These are phyloP conservation scores for Drosophila micromelanica DNA, from an alignment of 1,140 invertebrate species.

Conservation along the genomic window DNA sequence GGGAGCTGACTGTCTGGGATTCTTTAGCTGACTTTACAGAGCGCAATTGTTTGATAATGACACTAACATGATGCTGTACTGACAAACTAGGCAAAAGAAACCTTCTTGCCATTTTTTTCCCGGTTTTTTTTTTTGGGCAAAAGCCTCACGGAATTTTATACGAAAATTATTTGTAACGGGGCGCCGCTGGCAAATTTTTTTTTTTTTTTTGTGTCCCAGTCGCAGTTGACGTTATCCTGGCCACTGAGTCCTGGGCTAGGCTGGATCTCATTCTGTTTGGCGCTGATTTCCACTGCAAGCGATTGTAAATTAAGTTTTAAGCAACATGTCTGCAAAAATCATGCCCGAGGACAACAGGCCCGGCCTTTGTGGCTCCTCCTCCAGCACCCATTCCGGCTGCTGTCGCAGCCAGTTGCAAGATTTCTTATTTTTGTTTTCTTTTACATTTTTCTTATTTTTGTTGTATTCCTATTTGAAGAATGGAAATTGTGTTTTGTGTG, in stretches of 20 bases:
- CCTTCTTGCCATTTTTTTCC: neutral
- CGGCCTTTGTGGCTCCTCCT: conserved; percentile 4
- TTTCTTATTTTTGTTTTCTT: conserved; percentile 41
- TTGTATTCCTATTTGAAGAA: conserved; percentile 74
- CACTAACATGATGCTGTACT: conserved; percentile 73
- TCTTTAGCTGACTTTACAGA: conserved; percentile 38
- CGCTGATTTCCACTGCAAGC: conserved; percentile 59
- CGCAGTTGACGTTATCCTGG: neutral
- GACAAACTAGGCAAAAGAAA: conserved; percentile 67
- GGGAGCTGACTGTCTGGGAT: conserved; percentile 20
- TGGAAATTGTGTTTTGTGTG: conserved; percentile 80
- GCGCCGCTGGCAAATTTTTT: conserved; percentile 55
- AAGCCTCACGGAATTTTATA: conserved; percentile 57
- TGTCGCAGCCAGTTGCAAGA: conserved; percentile 70
- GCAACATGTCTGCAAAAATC: conserved; percentile 82
- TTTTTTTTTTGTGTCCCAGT: conserved; percentile 25
- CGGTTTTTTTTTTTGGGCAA: conserved; percentile 35
- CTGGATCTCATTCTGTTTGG: conserved; percentile 58
- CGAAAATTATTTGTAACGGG: conserved; percentile 66
- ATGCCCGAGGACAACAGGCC: conserved; percentile 66
- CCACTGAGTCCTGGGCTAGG: conserved; percentile 2
- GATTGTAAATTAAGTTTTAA: conserved; percentile 80
- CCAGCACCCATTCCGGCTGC: conserved; percentile 20
- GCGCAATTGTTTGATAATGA: conserved; percentile 78
- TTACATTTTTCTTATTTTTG: conserved; percentile 18